Evolutionary conservation across 1,140 invertebrate genomes (phyloP), one percentile per base, ranked within the genome.

Genomic region (Apis laboriosa): DNA sequence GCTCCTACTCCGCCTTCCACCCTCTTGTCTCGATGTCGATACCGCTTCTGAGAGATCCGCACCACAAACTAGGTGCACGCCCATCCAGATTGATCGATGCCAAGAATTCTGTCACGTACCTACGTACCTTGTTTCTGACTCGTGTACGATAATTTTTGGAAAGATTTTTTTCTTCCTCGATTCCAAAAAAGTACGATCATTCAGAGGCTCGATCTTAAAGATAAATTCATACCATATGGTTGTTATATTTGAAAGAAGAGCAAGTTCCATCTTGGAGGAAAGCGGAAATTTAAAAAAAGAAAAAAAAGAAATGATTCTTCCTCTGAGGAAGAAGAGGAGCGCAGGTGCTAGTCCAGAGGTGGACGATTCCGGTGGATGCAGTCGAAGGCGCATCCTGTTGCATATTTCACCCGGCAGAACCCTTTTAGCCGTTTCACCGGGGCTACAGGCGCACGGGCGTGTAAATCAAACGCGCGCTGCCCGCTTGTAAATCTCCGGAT

Each of bases 401-500:
- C 90, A 92, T 92, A 93, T 92, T 92, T 93, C 91, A 91, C 90
- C 88, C 89, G 83, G 34, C 83, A 86, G 90, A 92, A 92, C 88
- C 91, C 89, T 92, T 90, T 90, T 91, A 91, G 88, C 87, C 87
- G 83, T 88, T 89, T 87, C 83, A 89, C 34, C 87, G 86, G 81
- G 71, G 87, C 80, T 85, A 89, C 85, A 80, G 79, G 86, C 81
- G 68, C 89, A 84, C 83, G 75, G 84, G 90, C 89, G 91, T 92
- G 92, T 94, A 94, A 94, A 93, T 93, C 92, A 93, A 92, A 89
- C 83, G 89, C 88, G 91, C 90, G 90, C 90, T 92, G 91, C 88
- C 90, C 89, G 91, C 91, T 91, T 92, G 92, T 94, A 94, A 94
- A 94, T 94, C 93, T 93, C 89, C 87, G 77, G 83, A 90, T 92